Base-by-base conservation (phyloP, 2,113 vertebrate genomes). In the Datnioides undecimradiatus region DNA sequence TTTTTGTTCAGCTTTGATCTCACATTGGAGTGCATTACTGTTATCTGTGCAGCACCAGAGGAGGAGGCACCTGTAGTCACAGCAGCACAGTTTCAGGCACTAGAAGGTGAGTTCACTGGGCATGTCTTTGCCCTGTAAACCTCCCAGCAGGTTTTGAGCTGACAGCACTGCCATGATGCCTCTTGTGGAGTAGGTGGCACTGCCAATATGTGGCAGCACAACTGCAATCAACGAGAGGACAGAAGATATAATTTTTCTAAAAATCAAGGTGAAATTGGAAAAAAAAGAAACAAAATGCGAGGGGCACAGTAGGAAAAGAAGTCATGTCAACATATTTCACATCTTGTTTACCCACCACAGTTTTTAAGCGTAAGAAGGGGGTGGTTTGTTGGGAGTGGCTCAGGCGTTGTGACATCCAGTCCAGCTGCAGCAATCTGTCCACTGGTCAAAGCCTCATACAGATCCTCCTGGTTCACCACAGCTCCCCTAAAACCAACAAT, bases 121-220 rank as follows among this genome's bases (percentile, higher is more conserved):
- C 94, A 96, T 95, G 14, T 92, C 81, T n/a, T 86, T 80, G 8
- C 87, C 94, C 25, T 55, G 86, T 34, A 94, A 79, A 45, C 95
- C 95, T 2, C 80, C 90, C 57, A 96, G 90, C 59, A 96, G 87
- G 87, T 96, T 96, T 11, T 67, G 90, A 29, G 87, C 95, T 0
- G 95, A 71, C 84, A 96, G 81, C 19, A 76, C 84, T 11, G 91
- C 90, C 96, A 96, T 96, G 91, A 90, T 31, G 36, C 93, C 94
- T 68, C 95, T 93, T 0, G 95, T 96, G 76, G 93, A 90, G 79
- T 95, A 90, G 0, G 93, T 91, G 62, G 94, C 94, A 13, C 95
- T 95, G 64, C 94, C 88, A 2, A 96, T 91, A 62, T 95, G 95
- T 0, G 94, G 93, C 51, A 95, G 92, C 75, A 95, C 90, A 81